Evolutionary conservation across 2,113 vertebrate genomes (phyloP), one percentile per base, ranked within the genome.

Genomic region (Oreochromis aureus): DNA sequence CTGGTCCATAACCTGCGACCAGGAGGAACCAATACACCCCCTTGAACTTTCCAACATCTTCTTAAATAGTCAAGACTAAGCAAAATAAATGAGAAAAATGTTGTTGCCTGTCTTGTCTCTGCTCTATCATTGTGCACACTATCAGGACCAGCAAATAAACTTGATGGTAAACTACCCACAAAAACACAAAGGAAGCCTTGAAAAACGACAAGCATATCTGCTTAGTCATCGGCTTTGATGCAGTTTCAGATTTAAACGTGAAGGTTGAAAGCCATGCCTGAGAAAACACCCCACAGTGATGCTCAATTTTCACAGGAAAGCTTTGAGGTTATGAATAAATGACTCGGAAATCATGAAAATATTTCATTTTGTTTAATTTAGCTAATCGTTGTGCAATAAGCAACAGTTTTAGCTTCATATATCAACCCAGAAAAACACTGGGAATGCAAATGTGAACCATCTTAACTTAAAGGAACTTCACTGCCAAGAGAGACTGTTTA

Each of bases 21-120:
- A 87, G 95, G 93, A 96, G 95, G 94, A 95, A 92, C 92, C 86
- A 58, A 88, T 16, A 78, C 12, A 18, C 27, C 82, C 18, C 46
- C 9, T 46, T 86, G 22, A 86, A 89, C 83, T 79, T 81, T 95
- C 94, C 91, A 94, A 80, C 91, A 55, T 92, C 92, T 93, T 86
- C 53, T 80, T 69, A 19, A 89, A 59, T 48, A 89, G 80, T 87
- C 22, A 86, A 19, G 4, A 85, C 54, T 18, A 83, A 89, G 87
- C 55, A 61, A 86, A 96, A 95, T 95, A 96, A 95, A 95, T 55
- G 18, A 85, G 10, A 48, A 51, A 83, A 83, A 89, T 39, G 82
- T 89, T 93, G 91, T 51, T 15, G 18, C 18, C 59, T 4, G 11
- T 61, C 58, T 19, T 63, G 16, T 63, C 41, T 61, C 1, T 46